A percentile compares a stretch with the other conserved stretches of the same genome.
Evolutionary conservation across 2,888 invertebrate genomes (phyloP).

Genomic region (Clunio marinus): DNA sequence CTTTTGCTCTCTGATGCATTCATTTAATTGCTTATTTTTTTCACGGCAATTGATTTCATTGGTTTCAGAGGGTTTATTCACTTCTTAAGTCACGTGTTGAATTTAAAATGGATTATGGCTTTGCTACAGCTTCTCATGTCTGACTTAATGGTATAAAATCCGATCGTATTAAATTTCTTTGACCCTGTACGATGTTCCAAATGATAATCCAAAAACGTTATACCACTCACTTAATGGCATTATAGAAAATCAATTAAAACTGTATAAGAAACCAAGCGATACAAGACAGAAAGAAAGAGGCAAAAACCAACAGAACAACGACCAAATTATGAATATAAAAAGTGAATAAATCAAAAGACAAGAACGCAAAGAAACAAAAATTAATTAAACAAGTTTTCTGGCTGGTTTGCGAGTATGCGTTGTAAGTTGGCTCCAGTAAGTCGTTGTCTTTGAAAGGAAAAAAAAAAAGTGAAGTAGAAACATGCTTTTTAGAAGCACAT

Average conservation of each 20-base stretch:
- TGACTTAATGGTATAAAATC: too few relatives aligned
- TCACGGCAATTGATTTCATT: too few relatives aligned
- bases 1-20: too few relatives aligned
- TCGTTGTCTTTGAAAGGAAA: not conserved
- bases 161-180: too few relatives aligned
- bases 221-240: not conserved
- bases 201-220: too few relatives aligned
- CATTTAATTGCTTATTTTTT: too few relatives aligned
- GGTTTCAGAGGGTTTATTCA: too few relatives aligned
- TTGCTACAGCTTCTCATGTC: too few relatives aligned
- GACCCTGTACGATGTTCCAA: too few relatives aligned
- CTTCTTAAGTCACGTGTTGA: too few relatives aligned
- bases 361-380: conserved; percentile 3
- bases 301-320: not conserved
- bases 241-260: conserved; percentile 22
- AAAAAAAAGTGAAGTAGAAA: not conserved
- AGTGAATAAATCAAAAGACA: conserved; percentile 34
- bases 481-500: not conserved
- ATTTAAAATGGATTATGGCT: too few relatives aligned
- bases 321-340: not conserved
- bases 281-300: not conserved
- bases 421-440: not conserved
- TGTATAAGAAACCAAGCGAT: not conserved
- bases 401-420: not conserved
- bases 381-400: conserved; percentile 35